Conservation (phyloP, 2,113 vertebrate genomes). For the Balaeniceps rex region DNA sequence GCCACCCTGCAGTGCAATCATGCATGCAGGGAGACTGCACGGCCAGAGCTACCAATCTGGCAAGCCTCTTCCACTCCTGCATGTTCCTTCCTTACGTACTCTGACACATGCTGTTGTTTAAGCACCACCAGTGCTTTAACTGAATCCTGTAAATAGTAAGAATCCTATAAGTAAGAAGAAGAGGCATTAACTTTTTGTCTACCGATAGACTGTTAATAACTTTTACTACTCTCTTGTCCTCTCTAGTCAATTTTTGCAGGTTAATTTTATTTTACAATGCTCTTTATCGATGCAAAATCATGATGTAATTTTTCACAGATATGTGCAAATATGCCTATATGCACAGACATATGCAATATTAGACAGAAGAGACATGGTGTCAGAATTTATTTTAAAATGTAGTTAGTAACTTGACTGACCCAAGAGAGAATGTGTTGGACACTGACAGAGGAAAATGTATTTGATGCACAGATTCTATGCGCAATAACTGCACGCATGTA, state of each 20-base stretch:
- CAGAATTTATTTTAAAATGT: background rate
- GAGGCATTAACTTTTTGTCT: background rate
- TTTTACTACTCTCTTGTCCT: background rate
- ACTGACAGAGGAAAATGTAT: background rate
- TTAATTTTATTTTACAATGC: background rate
- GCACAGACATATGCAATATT: background rate
- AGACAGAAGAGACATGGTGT: background rate
- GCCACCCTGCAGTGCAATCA: background rate
- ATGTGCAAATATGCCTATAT: background rate
- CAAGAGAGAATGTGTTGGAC: background rate
- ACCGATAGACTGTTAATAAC: background rate
- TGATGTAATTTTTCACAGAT: background rate
- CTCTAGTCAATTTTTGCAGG: background rate
- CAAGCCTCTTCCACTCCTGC: background rate
- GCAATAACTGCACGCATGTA: background rate
- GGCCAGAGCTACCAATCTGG: background rate
- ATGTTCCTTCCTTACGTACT: background rate
- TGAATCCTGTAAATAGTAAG: background rate
- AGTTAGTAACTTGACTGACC: background rate
- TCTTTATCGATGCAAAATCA: background rate
- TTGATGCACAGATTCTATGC: background rate
- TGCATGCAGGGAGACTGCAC: rapidly evolving
- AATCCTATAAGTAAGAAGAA: background rate
- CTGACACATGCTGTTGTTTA: background rate
- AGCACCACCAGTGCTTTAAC: background rate